phyloP scores from a whole-genome alignment of 2,888 invertebrate genomes.

The Oxytorus armatus region DNA sequence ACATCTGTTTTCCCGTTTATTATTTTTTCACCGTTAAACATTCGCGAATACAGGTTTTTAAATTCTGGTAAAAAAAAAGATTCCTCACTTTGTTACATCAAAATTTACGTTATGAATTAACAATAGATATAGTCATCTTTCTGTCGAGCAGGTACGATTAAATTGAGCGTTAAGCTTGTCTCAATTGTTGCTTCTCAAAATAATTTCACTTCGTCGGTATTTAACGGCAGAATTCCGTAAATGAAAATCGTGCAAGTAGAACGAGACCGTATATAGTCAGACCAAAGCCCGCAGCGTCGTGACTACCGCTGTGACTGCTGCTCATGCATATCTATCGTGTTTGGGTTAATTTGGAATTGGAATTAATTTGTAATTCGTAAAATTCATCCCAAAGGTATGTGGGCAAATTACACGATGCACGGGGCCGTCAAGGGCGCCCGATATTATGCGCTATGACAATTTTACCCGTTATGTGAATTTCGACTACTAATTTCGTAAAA shows the following conservation, averaged over 20 bases:
- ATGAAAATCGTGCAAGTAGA: conserved; percentile 41
- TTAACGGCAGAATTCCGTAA: background rate
- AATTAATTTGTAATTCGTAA: conserved; percentile 64
- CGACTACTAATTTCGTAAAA: conserved; percentile 39
- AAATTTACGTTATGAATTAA: background rate
- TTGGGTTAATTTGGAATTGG: conserved; percentile 67
- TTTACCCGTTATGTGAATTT: conserved; percentile 21
- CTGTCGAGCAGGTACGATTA: background rate
- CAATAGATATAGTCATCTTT: background rate
- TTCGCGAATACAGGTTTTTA: no score
- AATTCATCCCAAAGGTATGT: conserved; percentile 55
- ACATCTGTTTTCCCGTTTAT: no score
- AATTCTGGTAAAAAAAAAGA: no score
- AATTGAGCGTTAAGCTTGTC: background rate
- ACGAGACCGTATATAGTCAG: conserved; percentile 30
- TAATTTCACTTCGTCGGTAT: background rate
- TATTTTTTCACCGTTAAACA: no score
- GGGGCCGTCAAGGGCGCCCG: conserved; percentile 1
- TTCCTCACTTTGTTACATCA: no score
- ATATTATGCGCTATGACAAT: conserved; percentile 5
- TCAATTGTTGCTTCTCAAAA: background rate
- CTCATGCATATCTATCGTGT: conserved; percentile 55
- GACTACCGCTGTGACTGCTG: background rate
- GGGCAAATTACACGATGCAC: conserved; percentile 47
- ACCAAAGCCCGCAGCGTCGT: conserved; percentile 27